These are phyloP conservation scores for Tinea pellionella DNA, from an alignment of 2,888 invertebrate species.

Conservation along the genomic window DNA sequence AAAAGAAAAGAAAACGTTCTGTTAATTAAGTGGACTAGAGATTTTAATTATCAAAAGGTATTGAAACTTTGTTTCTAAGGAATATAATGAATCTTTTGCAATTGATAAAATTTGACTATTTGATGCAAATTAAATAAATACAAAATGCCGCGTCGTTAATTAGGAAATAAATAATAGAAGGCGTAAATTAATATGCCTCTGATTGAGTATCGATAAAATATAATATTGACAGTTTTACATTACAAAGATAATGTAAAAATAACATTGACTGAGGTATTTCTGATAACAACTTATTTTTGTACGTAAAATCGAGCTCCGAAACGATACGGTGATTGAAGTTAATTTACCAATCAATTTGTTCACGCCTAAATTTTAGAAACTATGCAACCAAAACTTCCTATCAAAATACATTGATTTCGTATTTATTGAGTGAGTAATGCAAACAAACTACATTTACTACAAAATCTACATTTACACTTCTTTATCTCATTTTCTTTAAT, in stretches of 20 bases:
- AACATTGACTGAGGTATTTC: background rate
- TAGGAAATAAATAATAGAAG: too few relatives aligned
- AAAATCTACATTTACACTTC: too few relatives aligned
- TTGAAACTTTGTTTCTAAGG: background rate
- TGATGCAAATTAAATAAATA: too few relatives aligned
- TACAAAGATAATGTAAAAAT: background rate
- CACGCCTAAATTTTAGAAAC: too few relatives aligned
- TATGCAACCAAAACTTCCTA: too few relatives aligned
- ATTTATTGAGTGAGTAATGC: too few relatives aligned
- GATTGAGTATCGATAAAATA: background rate
- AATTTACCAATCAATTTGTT: background rate
- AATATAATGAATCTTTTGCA: background rate
- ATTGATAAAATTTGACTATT: background rate
- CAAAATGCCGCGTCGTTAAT: too few relatives aligned
- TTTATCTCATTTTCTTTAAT: too few relatives aligned
- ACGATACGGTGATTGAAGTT: background rate
- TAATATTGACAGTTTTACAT: conserved; percentile 14
- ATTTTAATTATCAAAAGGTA: background rate
- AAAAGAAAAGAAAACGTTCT: conserved; percentile 41
- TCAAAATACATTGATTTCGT: too few relatives aligned
- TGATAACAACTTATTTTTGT: background rate
- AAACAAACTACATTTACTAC: too few relatives aligned
- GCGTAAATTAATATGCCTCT: background rate
- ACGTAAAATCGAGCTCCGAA: background rate
- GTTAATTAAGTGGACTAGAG: conserved; percentile 16